Evolutionary conservation across 2,797 vertebrate species (phyloP), one percentile per base, ranked within the genome.

Genomic region (Pyrocephalus nanus): DNA sequence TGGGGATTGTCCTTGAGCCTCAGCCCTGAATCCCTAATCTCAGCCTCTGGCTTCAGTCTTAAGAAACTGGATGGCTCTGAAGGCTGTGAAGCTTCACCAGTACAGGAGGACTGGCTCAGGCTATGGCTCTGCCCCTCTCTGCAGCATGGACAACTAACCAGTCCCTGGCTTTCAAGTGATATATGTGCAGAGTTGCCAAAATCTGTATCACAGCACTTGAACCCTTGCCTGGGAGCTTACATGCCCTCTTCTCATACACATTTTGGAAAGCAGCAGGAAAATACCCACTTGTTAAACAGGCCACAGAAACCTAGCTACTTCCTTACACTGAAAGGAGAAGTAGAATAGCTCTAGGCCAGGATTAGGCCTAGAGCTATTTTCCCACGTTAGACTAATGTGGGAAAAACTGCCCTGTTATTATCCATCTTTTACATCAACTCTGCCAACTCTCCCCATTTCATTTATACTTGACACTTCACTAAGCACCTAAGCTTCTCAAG

Each of bases 181-280:
- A 13, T 0, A 12, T 2, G 2, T 6, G 22, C n/a, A 42, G 2
- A 54, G 23, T 2, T 62, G 14, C 29, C 55, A 84, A 70, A 61
- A 85, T 55, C 29, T 25, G 4, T 13, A 26, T 27, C 18, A 42
- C 30, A 62, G 38, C 3, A 21, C 32, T 30, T 18, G 17, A 61
- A 58, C 6, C 27, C 38, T 58, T 40, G 8, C 21, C 70, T 86
- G 21, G 26, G 47, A 87, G 30, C 32, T 66, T 54, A n/a, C 25
- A 51, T 2, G 15, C 14, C 57, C 71, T 82, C 53, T 57, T 90
- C 40, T 57, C 15, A 34, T 0, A 29, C 25, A 20, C 5, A 22
- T 32, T 67, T 62, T n/a, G 30, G 61, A 57, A 79, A 94, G 67
- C 45, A 66, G 30, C 38, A 54, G 17, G 30, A 23, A 57, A 71